Evolutionary conservation across 2,113 vertebrate genomes (phyloP), one percentile per base, ranked within the genome.

Genomic region (Myrmecophaga tridactyla): DNA sequence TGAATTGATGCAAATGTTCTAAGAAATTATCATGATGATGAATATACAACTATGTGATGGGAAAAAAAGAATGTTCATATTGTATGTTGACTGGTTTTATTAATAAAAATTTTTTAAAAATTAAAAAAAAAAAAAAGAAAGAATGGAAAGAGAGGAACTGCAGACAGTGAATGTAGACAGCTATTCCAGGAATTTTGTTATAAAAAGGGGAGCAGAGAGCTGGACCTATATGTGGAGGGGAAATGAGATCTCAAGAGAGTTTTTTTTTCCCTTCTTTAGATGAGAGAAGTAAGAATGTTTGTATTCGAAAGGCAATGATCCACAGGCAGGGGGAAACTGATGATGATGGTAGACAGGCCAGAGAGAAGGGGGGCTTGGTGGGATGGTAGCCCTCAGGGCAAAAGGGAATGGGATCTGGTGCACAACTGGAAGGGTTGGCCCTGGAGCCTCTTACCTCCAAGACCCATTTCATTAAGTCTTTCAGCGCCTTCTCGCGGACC

Each of bases 381-480:
- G 58, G 48, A 4, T 13, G 25, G 41, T 7, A n/a, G 41, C 31
- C 39, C 13, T n/a, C 48, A 76, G 51, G 27, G 23, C 13, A 18
- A 36, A 39, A 67, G 43, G 39, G 63, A 67, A 7, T 0, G 15
- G 6, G 34, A 13, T 18, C 85, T 20, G 0, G 25, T 31, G 14
- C 14, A 6, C 13, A 9, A 10, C 0, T 1, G 48, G 21, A 56
- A 72, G 18, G n/a, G 15, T 11, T 20, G 72, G 7, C 60, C 70
- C 58, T 5, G 12, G 58, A 67, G 36, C 43, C 14, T 29, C 98
- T 98, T 94, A 99, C 99, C 99, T 99, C 99, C 69, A 97, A 1
- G 0, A 99, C 94, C 99, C 99, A 99, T 10, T 97, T 98, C 90
- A 99, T 94, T 94, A 99, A 96, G 73, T 98, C 98, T 11, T 93